phyloP scores from a whole-genome alignment of 1,140 invertebrate genomes.

The Varroa destructor region DNA sequence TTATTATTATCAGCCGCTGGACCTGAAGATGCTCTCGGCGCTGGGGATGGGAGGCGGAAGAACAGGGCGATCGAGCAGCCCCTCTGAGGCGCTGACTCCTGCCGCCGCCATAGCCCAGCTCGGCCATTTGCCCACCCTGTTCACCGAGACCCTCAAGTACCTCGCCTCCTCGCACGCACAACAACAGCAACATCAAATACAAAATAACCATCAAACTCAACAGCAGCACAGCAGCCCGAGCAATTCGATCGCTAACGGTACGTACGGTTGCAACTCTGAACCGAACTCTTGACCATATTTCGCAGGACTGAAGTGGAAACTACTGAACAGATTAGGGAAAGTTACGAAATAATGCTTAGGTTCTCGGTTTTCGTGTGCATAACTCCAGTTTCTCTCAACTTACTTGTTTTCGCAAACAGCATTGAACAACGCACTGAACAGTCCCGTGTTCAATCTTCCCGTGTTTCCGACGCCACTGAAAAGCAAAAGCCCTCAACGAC shows the following conservation, averaged over 20 bases:
- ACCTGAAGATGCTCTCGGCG: slow-evolving; percentile 26
- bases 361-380: too few species aligned
- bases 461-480: background rate
- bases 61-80: slow-evolving; percentile 1
- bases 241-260: too few species aligned
- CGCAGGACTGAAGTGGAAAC: too few species aligned
- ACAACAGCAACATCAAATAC: slow-evolving; percentile 6
- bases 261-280: too few species aligned
- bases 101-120: slow-evolving; percentile 26
- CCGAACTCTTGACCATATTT: too few species aligned
- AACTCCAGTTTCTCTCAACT: too few species aligned
- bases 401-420: background rate
- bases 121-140: slow-evolving; percentile 33
- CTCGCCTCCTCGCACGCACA: slow-evolving; percentile 35
- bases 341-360: too few species aligned
- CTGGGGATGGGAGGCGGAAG: background rate
- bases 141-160: slow-evolving; percentile 37
- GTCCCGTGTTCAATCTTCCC: slow-evolving; percentile 13
- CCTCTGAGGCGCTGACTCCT: slow-evolving; percentile 9
- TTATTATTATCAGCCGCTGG: slow-evolving; percentile 9
- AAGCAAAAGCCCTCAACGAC: slow-evolving; percentile 5
- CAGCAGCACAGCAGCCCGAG: too few species aligned
- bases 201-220: background rate
- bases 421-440: slow-evolving; percentile 13
- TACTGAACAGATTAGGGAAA: too few species aligned